These are phyloP conservation scores for Chondrilla cf. caribensis DNA, from an alignment of 37 sponge, comb jelly and placozoan genomes.

Conservation along the genomic window DNA sequence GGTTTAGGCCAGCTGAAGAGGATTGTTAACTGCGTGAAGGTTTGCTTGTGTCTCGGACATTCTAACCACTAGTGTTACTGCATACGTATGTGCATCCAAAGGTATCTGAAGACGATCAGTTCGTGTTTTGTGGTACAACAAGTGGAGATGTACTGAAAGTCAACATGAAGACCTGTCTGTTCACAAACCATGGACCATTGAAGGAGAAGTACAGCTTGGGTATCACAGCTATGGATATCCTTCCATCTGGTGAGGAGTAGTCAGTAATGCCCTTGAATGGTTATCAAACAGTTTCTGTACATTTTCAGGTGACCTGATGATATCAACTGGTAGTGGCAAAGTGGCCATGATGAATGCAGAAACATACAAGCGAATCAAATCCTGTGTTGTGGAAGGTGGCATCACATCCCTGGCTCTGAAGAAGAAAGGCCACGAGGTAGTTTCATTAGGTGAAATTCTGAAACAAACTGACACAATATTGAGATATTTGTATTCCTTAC, in stretches of 20 bases:
- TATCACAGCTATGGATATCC: constrained; percentile 35
- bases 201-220: constrained; percentile 88
- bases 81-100: neutral
- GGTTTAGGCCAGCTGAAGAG: constrained; percentile 93
- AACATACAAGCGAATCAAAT: constrained; percentile 50
- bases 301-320: constrained; percentile 56
- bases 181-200: constrained; percentile 85
- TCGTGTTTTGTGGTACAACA: constrained; percentile 93
- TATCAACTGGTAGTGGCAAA: constrained; percentile 92
- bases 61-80: neutral
- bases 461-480: neutral
- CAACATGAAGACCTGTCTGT: constrained; percentile 75
- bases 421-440: constrained; percentile 79
- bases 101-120: constrained; percentile 73
- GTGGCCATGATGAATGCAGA: constrained; percentile 57
- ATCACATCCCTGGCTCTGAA: constrained; percentile 79
- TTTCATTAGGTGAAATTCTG: neutral
- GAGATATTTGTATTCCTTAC: neutral
- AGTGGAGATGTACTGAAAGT: constrained; percentile 91
- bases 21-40: constrained; percentile 81
- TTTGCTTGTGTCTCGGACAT: neutral
- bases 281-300: neutral
- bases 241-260: constrained; percentile 45
- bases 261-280: neutral
- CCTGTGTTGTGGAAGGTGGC: constrained; percentile 50